phyloP scores from a whole-genome alignment of 2,888 invertebrate species.

The Aphidius colemani region DNA sequence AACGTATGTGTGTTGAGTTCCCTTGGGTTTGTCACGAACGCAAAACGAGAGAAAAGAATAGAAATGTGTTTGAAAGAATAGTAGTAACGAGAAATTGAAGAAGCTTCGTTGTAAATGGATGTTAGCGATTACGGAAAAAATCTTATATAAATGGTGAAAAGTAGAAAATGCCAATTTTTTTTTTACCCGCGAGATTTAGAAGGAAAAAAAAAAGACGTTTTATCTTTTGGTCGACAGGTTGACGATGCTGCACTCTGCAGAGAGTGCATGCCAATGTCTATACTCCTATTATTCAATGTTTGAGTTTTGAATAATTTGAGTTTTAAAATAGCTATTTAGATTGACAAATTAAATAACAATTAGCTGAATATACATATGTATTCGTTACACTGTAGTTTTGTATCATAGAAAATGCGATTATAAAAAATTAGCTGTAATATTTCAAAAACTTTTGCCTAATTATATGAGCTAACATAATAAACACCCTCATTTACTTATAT shows the following conservation, averaged over 20 bases:
- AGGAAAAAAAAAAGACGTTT: slow-evolving; percentile 41
- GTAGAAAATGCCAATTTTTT: slow-evolving; percentile 31
- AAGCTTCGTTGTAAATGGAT: slow-evolving; percentile 53
- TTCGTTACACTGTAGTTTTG: too few species aligned
- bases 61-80: slow-evolving; percentile 14
- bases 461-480: too few species aligned
- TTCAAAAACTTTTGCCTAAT: too few species aligned
- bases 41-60: slow-evolving; percentile 17
- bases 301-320: too few species aligned
- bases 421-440: too few species aligned
- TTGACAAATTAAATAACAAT: slow-evolving; percentile 44
- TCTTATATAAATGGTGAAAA: slow-evolving; percentile 53
- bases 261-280: slow-evolving; percentile 30
- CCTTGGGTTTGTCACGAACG: slow-evolving; percentile 18
- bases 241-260: slow-evolving; percentile 5
- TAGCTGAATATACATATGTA: slow-evolving; percentile 17
- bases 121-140: slow-evolving; percentile 57
- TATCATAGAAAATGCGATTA: too few species aligned
- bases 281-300: slow-evolving; percentile 30
- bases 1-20: slow-evolving; percentile 15
- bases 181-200: too few species aligned
- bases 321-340: too few species aligned
- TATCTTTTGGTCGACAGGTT: slow-evolving; percentile 40
- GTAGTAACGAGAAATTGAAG: slow-evolving; percentile 56
- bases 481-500: too few species aligned